Percentiles rank a stretch among this genome's conserved stretches.
phyloP scores from a whole-genome alignment of 2,888 invertebrate genomes.

The Diaperis boleti region DNA sequence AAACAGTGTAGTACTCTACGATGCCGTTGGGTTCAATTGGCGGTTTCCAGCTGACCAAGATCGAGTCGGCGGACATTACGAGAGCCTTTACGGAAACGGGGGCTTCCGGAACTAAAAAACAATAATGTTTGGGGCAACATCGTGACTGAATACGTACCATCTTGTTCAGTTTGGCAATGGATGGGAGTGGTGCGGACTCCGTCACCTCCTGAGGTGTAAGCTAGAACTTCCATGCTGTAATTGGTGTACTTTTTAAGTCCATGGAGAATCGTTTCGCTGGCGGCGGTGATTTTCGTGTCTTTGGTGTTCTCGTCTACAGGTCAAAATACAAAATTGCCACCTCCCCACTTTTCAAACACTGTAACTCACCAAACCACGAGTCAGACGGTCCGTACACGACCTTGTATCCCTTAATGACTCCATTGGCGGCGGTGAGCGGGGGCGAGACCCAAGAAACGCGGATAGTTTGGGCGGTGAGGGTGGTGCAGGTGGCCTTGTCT shows the following conservation, averaged over 20 bases:
- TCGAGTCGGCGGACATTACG: constrained; percentile 91
- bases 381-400: constrained; percentile 92
- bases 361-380: constrained; percentile 88
- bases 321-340: too few species aligned
- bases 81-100: constrained; percentile 94
- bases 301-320: constrained; percentile 89
- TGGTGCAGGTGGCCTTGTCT: constrained; percentile 91
- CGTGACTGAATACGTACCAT: constrained; percentile 77
- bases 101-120: constrained; percentile 85
- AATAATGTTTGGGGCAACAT: too few species aligned
- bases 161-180: constrained; percentile 95
- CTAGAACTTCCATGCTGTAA: constrained; percentile 96
- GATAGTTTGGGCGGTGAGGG: constrained; percentile 93
- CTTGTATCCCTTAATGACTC: constrained; percentile 96
- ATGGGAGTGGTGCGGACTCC: constrained; percentile 90
- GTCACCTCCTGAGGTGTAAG: constrained; percentile 95
- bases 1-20: constrained; percentile 93
- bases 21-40: constrained; percentile 94
- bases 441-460: constrained; percentile 96
- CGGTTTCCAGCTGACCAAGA: constrained; percentile 93
- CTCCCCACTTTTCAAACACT: too few species aligned
- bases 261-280: constrained; percentile 92
- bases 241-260: constrained; percentile 95
- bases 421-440: constrained; percentile 91
- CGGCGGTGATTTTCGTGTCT: constrained; percentile 92